Base-by-base conservation (phyloP, 1,140 invertebrate species). In the Mycetomoellerius zeteki region DNA sequence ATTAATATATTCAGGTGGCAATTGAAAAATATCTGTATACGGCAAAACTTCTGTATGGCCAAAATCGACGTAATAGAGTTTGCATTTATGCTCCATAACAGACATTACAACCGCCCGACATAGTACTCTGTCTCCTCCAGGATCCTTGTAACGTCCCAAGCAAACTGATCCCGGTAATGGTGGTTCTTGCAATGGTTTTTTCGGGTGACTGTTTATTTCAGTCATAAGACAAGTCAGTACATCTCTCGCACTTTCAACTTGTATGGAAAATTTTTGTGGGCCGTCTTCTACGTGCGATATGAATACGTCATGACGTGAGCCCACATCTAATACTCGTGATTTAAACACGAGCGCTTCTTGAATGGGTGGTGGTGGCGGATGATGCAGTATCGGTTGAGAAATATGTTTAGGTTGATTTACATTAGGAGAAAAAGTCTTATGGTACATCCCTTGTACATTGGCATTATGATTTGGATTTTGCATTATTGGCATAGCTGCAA, bases 31-130 rank as follows among this genome's bases (percentile, higher is more conserved):
- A 87, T 97, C 96, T 82, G 96, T 96, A 52, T 96, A 96, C 5
- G 96, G 95, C 33, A 98, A 95, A 85, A 96, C 92, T 94, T 97
- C 97, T 5, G 96, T 97, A 89, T 97, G 97, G 8, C 97, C 97
- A 93, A 97, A 98, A 94, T 98, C 97, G 24, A 98, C 97, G 92
- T 97, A 98, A 90, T 97, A 97, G 16, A 98, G 95, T 94, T 97
- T 96, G 90, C 96, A 95, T 43, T 95, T 94, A 72, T 94, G 94
- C 67, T 96, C 96, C 54, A 96, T 96, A 33, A 97, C 95, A 87
- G 96, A 96, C 93, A 97, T 97, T 0, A 98, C 96, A 56, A 98
- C 96, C 30, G 97, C 97, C 86, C 97, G 95, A 88, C 97, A 97
- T 19, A 97, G 95, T 12, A 96, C 96, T 5, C 96, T 94, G 90